Conservation (phyloP, 2,113 vertebrate genomes). For the Sapayoa aenigma region DNA sequence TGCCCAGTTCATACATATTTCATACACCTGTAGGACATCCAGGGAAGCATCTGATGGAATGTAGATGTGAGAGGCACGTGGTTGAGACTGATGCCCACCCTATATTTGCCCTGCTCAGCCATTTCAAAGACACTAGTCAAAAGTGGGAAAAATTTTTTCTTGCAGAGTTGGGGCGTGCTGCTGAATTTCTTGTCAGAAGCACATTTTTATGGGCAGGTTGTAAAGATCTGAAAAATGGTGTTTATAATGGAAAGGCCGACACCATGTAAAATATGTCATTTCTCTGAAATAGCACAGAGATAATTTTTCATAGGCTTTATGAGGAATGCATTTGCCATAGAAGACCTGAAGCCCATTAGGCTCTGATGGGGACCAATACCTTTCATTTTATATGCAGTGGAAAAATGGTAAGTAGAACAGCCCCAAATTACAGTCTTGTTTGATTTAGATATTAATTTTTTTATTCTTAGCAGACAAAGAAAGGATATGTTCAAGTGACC, state of each 20-base stretch:
- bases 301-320: conserved; percentile 10
- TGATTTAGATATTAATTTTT: neutral
- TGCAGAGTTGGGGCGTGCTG: neutral
- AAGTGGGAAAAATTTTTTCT: neutral
- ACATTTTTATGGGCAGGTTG: neutral
- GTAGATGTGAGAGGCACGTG: neutral
- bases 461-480: neutral
- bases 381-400: neutral
- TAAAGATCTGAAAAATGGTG: conserved; percentile 12
- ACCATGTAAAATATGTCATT: neutral
- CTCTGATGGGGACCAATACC: neutral
- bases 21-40: neutral
- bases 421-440: neutral
- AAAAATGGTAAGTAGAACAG: neutral
- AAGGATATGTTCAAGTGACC: neutral
- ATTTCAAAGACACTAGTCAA: neutral
- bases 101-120: neutral
- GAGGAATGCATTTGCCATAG: neutral
- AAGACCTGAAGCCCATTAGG: neutral
- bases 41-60: neutral
- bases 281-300: neutral
- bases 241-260: neutral
- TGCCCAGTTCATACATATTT: neutral
- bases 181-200: conserved; percentile 1
- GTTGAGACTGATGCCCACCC: neutral